Conservation (phyloP, 1,140 invertebrate genomes). For the Manduca sexta region DNA sequence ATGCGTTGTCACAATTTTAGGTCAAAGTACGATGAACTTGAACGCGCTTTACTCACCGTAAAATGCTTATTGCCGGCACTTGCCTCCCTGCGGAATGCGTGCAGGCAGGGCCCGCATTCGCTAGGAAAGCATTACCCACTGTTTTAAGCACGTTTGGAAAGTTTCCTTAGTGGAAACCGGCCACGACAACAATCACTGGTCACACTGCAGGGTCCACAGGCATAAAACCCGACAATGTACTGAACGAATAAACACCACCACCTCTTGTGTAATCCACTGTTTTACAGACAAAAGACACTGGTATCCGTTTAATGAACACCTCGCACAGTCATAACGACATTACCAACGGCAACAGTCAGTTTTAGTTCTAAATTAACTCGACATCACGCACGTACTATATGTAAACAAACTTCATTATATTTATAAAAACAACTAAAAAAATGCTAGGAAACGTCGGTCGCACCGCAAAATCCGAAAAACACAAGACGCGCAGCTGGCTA, state of each 20-base stretch:
- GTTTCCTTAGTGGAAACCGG: constrained; percentile 68
- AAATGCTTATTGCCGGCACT: constrained; percentile 70
- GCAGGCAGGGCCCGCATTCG: constrained; percentile 65
- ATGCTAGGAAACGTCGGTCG: constrained; percentile 60
- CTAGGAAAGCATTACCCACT: constrained; percentile 69
- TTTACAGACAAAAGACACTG: constrained; percentile 65
- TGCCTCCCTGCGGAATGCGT: constrained; percentile 67
- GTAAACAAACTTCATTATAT: constrained; percentile 33
- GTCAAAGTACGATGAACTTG: constrained; percentile 71
- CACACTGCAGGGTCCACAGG: constrained; percentile 54
- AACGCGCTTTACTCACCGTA: constrained; percentile 67
- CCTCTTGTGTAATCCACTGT: constrained; percentile 59
- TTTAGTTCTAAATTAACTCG: constrained; percentile 17
- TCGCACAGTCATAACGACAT: constrained; percentile 35
- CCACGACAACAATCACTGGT: constrained; percentile 71
- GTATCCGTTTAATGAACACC: constrained; percentile 51
- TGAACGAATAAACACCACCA: constrained; percentile 50
- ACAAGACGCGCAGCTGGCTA: constrained; percentile 66
- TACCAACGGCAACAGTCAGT: constrained; percentile 27
- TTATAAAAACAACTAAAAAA: constrained; percentile 36
- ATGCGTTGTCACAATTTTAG: constrained; percentile 44
- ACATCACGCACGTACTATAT: constrained; percentile 33
- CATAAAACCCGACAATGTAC: constrained; percentile 53
- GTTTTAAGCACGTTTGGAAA: constrained; percentile 70
- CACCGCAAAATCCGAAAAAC: constrained; percentile 65